Percentiles rank a stretch among this genome's conserved stretches.
Evolutionary conservation across 2,888 invertebrate genomes (phyloP).

Genomic region (Iselma pallidipennis): DNA sequence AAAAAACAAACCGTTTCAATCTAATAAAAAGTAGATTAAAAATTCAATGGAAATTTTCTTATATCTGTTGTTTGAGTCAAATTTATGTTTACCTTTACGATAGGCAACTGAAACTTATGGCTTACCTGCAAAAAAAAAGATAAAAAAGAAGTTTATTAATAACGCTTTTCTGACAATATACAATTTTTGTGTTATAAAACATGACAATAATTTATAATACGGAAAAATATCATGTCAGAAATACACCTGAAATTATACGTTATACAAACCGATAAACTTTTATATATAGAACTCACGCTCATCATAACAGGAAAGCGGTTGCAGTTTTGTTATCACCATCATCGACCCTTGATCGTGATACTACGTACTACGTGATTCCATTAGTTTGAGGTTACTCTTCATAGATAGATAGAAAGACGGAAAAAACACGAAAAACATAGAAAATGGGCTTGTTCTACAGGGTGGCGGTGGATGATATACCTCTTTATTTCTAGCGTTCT

Average conservation of each 20-base stretch:
- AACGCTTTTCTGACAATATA: no score
- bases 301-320: conserved; percentile 20
- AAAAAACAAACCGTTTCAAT: not conserved
- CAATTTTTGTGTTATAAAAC: no score
- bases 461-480: conserved; percentile 4
- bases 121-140: conserved; percentile 9
- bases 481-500: conserved; percentile 2
- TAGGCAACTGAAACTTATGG: conserved; percentile 1
- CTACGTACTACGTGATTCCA: conserved; percentile 27
- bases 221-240: no score
- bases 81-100: conserved; percentile 3
- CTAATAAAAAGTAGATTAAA: not conserved
- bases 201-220: no score
- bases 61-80: not conserved
- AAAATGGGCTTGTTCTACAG: no score
- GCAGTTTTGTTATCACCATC: conserved; percentile 9
- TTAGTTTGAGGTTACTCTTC: conserved; percentile 6
- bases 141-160: conserved; percentile 3
- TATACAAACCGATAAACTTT: conserved; percentile 11
- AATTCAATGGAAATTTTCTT: not conserved
- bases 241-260: not conserved
- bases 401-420: not conserved
- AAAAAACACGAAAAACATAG: no score
- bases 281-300: conserved; percentile 22
- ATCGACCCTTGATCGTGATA: conserved; percentile 25